These are phyloP conservation scores for Corythornis cristatus DNA, from an alignment of 2,113 vertebrate genomes.

Conservation along the genomic window DNA sequence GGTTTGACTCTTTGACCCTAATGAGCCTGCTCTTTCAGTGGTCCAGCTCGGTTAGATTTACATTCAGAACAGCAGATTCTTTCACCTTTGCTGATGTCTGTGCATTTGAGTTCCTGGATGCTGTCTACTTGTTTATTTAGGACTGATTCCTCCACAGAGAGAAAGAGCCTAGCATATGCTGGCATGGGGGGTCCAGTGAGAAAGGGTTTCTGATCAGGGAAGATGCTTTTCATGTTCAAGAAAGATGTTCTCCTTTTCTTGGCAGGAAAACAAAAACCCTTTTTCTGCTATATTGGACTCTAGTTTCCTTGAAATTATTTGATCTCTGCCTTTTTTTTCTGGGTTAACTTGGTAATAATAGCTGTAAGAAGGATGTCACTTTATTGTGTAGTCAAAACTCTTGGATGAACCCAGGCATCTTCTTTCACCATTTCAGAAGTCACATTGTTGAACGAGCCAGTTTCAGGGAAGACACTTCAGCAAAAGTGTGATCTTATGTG, in stretches of 20 bases:
- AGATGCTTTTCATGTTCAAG: not conserved
- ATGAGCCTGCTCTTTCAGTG: not conserved
- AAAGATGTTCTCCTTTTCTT: not conserved
- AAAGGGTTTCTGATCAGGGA: not conserved
- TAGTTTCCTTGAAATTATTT: not conserved
- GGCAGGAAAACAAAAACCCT: not conserved
- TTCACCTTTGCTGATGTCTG: not conserved
- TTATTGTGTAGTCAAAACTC: not conserved
- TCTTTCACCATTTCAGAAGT: not conserved
- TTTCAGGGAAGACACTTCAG: not conserved
- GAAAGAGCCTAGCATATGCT: not conserved
- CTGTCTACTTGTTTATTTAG: not conserved
- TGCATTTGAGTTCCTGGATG: not conserved
- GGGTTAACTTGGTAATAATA: not conserved
- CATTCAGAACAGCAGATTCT: not conserved
- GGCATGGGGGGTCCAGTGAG: not conserved
- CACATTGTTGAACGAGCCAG: not conserved
- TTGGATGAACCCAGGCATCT: not conserved
- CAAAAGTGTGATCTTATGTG: not conserved
- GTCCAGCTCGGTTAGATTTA: not conserved
- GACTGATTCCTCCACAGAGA: not conserved
- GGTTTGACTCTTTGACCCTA: not conserved
- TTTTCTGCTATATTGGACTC: not conserved
- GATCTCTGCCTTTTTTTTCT: not conserved
- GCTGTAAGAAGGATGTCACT: not conserved